Percentiles rank a stretch among this genome's conserved stretches.
These are phyloP conservation scores for Carposina sasakii DNA, from an alignment of 1,140 invertebrate species.

Conservation along the genomic window DNA sequence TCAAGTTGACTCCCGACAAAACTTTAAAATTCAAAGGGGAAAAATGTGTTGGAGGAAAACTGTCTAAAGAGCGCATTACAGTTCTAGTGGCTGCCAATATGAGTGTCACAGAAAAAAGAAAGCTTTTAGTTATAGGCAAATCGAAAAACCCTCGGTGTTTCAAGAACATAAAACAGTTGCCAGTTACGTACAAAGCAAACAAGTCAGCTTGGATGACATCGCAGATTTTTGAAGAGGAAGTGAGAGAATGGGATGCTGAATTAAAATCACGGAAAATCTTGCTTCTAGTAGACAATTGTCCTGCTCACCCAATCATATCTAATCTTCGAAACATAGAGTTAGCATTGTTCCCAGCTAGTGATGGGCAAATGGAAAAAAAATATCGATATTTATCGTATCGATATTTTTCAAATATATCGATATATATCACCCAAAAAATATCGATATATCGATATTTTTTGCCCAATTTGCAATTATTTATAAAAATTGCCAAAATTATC, in stretches of 20 bases:
- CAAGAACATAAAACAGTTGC: constrained; percentile 44
- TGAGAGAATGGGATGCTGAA: constrained; percentile 38
- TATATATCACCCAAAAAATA: no score
- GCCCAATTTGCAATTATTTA: no score
- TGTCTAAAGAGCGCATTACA: constrained; percentile 56
- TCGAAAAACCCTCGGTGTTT: constrained; percentile 61
- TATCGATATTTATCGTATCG: no score
- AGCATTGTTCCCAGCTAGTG: no score
- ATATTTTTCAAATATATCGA: no score
- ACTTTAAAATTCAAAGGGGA: constrained; percentile 43
- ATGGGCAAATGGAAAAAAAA: no score
- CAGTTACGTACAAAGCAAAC: constrained; percentile 53
- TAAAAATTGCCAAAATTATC: no score
- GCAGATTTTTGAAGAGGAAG: constrained; percentile 45
- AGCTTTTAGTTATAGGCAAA: constrained; percentile 50
- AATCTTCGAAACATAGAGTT: constrained; percentile 54
- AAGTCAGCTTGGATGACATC: constrained; percentile 66
- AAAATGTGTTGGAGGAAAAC: constrained; percentile 50
- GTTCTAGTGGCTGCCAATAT: constrained; percentile 52
- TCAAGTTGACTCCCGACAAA: constrained; percentile 32
- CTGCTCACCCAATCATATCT: constrained; percentile 29
- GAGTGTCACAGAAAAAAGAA: constrained; percentile 40
- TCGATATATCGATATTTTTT: no score
- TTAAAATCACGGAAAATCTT: constrained; percentile 55
- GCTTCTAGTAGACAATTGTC: constrained; percentile 67